phyloP scores from a whole-genome alignment of 1,140 invertebrate species.

The Drosophila prosaltans region DNA sequence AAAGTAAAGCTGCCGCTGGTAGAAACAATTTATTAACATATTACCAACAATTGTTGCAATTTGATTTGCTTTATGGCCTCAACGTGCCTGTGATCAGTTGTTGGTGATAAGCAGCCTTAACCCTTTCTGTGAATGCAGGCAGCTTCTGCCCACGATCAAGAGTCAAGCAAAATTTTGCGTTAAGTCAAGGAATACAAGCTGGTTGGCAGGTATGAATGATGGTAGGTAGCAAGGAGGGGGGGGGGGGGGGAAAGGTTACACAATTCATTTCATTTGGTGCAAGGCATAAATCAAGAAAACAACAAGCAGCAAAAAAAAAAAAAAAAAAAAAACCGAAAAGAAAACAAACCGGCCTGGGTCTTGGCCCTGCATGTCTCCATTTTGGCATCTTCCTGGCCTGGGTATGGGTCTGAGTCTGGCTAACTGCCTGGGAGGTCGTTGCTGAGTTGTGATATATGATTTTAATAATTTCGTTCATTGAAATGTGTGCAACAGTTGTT shows the following conservation, averaged over 20 bases:
- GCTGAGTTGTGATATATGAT: conserved; percentile 71
- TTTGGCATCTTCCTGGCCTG: conserved; percentile 46
- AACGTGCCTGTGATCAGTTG: conserved; percentile 68
- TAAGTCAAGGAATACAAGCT: conserved; percentile 31
- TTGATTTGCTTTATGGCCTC: conserved; percentile 77
- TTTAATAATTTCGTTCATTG: conserved; percentile 75
- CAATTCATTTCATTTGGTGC: conserved; percentile 81
- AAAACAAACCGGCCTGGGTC: conserved; percentile 20
- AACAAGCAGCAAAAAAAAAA: conserved; percentile 55
- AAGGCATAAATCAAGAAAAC: conserved; percentile 77
- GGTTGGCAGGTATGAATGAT: background rate
- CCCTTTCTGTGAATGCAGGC: conserved; percentile 14
- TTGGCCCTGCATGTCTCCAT: conserved; percentile 3
- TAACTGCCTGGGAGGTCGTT: conserved; percentile 64
- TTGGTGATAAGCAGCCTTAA: conserved; percentile 64
- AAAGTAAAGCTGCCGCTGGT: conserved; percentile 58
- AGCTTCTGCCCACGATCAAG: conserved; percentile 70
- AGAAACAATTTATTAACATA: conserved; percentile 76
- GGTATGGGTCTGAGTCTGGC: conserved; percentile 5
- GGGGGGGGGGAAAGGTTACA: conserved; percentile 50
- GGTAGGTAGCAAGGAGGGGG: too few species aligned
- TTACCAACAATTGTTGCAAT: conserved; percentile 82
- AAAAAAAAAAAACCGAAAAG: background rate
- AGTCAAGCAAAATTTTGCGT: conserved; percentile 74
- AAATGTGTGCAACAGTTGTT: conserved; percentile 42